Percentiles rank a stretch among this genome's conserved stretches.
Conservation (phyloP, 2,888 invertebrate genomes). For the Adelognathus sp. region DNA sequence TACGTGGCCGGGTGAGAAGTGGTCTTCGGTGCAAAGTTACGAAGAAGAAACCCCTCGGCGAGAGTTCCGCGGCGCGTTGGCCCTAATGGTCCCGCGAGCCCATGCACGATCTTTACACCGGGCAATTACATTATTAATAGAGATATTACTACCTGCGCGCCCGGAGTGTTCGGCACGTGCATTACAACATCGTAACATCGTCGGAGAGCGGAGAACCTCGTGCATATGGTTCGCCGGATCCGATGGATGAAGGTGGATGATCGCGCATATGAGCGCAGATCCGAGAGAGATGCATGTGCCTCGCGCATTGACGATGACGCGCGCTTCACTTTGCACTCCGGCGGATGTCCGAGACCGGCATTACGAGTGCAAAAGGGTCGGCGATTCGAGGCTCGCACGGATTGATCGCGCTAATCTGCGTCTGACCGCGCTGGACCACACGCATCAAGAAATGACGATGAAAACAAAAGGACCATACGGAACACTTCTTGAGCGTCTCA, state of each 20-base stretch:
- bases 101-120: slow-evolving; percentile 69
- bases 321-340: not conserved
- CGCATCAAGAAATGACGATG: slow-evolving; percentile 46
- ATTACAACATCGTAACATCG: slow-evolving; percentile 74
- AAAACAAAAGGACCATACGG: slow-evolving; percentile 5
- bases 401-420: slow-evolving; percentile 75
- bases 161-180: slow-evolving; percentile 59
- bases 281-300: slow-evolving; percentile 24
- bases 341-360: slow-evolving; percentile 47
- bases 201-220: slow-evolving; percentile 55
- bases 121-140: slow-evolving; percentile 79
- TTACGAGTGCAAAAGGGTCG: slow-evolving; percentile 44
- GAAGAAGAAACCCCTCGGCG: slow-evolving; percentile 48
- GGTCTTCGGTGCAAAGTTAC: slow-evolving; percentile 24
- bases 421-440: slow-evolving; percentile 69
- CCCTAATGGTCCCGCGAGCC: slow-evolving; percentile 70
- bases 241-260: slow-evolving; percentile 33
- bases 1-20: slow-evolving; percentile 13
- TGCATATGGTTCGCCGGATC: slow-evolving; percentile 21
- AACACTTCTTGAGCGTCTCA: not conserved
- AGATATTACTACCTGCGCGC: slow-evolving; percentile 75
- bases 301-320: slow-evolving; percentile 37
- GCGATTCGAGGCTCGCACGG: slow-evolving; percentile 57
- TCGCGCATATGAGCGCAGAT: slow-evolving; percentile 59
- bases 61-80: slow-evolving; percentile 47